Evolutionary conservation across 2,113 vertebrate genomes (phyloP).

Genomic region (Tychaedon coryphoeus): DNA sequence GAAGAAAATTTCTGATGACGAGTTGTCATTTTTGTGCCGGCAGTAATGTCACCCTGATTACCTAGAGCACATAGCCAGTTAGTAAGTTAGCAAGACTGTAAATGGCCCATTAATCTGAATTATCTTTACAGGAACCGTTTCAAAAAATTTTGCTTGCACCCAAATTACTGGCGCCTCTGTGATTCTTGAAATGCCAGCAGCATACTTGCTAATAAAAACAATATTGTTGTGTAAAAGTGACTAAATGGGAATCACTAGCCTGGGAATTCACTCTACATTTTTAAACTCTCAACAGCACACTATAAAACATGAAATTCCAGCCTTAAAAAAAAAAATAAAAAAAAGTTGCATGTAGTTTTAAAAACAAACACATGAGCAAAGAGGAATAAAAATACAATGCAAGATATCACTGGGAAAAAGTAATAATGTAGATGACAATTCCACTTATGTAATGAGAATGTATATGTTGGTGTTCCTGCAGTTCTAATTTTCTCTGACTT

Average conservation of each 20-base stretch:
- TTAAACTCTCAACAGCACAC: background rate
- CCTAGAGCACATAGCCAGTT: constrained; percentile 74
- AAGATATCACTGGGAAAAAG: background rate
- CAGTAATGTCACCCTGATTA: constrained; percentile 88
- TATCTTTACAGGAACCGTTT: constrained; percentile 81
- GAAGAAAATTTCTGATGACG: constrained; percentile 91
- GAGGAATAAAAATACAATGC: background rate
- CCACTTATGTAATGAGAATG: background rate
- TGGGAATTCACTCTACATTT: constrained; percentile 43
- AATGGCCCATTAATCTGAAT: constrained; percentile 85
- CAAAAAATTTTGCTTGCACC: constrained; percentile 72
- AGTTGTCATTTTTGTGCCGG: constrained; percentile 84
- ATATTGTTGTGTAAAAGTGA: constrained; percentile 65
- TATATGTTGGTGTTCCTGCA: background rate
- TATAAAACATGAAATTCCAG: background rate
- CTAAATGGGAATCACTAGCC: constrained; percentile 62
- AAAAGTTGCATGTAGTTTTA: background rate
- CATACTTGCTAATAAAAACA: constrained; percentile 62
- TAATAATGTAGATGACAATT: background rate
- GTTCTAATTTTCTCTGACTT: constrained; percentile 34
- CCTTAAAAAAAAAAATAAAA: background rate
- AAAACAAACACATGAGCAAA: background rate
- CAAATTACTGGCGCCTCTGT: constrained; percentile 71
- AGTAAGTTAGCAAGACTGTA: constrained; percentile 71
- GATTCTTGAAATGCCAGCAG: constrained; percentile 81